Conservation (phyloP, 2,797 vertebrate species). For the Zenarchopterus dispar region DNA sequence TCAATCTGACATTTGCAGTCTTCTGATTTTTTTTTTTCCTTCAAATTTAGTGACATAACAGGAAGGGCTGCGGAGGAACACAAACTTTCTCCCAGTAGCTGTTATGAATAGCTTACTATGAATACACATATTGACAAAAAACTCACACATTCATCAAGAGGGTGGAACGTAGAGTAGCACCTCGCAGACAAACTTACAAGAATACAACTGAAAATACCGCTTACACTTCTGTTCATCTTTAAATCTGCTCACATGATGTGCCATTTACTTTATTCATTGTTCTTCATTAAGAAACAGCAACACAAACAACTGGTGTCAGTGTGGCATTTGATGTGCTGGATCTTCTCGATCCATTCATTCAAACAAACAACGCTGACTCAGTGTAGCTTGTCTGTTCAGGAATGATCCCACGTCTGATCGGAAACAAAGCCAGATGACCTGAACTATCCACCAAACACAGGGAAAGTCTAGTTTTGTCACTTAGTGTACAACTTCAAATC, state of each 20-base stretch:
- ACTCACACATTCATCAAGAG: slow-evolving; percentile 21
- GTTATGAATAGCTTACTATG: slow-evolving; percentile 65
- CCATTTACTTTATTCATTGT: slow-evolving; percentile 4
- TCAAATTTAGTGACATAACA: slow-evolving; percentile 26
- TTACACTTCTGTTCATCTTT: slow-evolving; percentile 25
- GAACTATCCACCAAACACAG: slow-evolving; percentile 39
- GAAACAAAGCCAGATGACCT: slow-evolving; percentile 52
- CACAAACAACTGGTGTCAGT: slow-evolving; percentile 1
- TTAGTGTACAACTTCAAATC: background rate
- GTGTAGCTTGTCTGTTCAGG: slow-evolving; percentile 53
- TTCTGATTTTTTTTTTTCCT: slow-evolving; percentile 37
- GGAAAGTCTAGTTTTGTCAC: slow-evolving; percentile 13
- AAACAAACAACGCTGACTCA: slow-evolving; percentile 67
- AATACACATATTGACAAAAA: slow-evolving; percentile 19
- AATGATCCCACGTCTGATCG: slow-evolving; percentile 42
- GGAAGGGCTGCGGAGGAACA: slow-evolving; percentile 56
- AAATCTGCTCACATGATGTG: slow-evolving; percentile 15
- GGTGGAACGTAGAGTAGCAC: slow-evolving; percentile 33
- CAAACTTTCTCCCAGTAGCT: slow-evolving; percentile 51
- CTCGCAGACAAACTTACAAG: slow-evolving; percentile 19
- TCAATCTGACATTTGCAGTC: slow-evolving; percentile 44
- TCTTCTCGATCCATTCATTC: slow-evolving; percentile 4
- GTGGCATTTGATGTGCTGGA: slow-evolving; percentile 30
- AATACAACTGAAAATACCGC: slow-evolving; percentile 24
- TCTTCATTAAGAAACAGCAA: slow-evolving; percentile 26